Percentiles rank a stretch among this genome's conserved stretches.
phyloP scores from a whole-genome alignment of 2,113 vertebrate species.

The Seriola quinqueradiata region DNA sequence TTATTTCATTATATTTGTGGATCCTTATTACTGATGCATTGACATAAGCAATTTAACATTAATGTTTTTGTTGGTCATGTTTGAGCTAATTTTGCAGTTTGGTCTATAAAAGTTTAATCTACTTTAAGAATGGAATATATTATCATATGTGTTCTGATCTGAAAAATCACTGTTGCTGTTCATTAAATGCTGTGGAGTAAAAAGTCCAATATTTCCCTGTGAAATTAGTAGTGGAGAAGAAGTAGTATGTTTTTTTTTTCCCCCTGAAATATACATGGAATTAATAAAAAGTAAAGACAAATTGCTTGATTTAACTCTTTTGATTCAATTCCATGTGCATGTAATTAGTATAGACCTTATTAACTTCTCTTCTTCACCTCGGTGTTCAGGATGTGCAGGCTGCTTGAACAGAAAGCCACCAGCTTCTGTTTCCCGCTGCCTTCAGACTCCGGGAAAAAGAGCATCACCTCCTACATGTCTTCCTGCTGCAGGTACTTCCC shows the following conservation, averaged over 20 bases:
- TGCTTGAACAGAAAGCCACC: neutral
- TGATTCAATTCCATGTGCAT: neutral
- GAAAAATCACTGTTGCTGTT: no score
- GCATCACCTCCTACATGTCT: slow-evolving; percentile 39
- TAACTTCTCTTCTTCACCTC: neutral
- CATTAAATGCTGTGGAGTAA: neutral
- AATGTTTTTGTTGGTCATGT: no score
- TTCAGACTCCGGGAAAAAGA: slow-evolving; percentile 1
- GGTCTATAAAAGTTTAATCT: no score
- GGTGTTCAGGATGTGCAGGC: neutral
- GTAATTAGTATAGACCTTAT: neutral
- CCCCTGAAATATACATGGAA: neutral
- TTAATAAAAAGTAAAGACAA: neutral
- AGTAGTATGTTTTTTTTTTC: no score
- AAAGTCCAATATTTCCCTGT: neutral
- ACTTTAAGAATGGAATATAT: no score
- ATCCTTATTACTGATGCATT: no score
- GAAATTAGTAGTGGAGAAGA: no score
- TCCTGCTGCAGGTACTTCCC: slow-evolving; percentile 40
- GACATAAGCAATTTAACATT: no score
- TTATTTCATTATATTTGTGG: no score
- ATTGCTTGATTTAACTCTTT: neutral
- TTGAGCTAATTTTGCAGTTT: no score
- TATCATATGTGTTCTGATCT: no score
- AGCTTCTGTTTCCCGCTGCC: neutral